phyloP scores from a whole-genome alignment of 2,113 vertebrate genomes.

The Myodes glareolus region DNA sequence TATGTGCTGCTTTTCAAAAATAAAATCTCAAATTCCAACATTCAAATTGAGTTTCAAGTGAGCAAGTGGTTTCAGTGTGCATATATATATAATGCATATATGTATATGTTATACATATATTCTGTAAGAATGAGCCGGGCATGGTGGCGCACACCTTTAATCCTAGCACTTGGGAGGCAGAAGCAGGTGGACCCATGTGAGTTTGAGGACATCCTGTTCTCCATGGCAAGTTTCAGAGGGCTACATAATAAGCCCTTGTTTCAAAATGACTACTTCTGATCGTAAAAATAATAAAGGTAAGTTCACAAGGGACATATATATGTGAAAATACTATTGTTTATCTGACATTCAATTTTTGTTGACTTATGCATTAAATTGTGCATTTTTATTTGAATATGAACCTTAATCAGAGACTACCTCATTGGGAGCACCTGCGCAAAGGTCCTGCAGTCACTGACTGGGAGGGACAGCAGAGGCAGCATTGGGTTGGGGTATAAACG shows the following conservation, averaged over 20 bases:
- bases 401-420: constrained; percentile 4
- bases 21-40: background rate
- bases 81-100: background rate
- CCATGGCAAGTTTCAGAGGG: background rate
- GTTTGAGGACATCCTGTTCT: background rate
- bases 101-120: background rate
- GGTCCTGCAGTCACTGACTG: background rate
- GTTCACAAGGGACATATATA: background rate
- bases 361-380: background rate
- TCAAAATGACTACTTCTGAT: background rate
- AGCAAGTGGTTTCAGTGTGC: background rate
- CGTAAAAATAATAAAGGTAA: background rate
- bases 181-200: background rate
- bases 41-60: constrained; percentile 15
- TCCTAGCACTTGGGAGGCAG: background rate
- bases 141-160: background rate
- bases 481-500: no score
- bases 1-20: background rate
- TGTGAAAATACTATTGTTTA: constrained; percentile 21
- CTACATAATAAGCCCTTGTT: background rate
- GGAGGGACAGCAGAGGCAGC: background rate
- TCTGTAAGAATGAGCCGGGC: background rate
- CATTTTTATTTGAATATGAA: background rate
- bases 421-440: background rate
- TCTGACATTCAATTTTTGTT: background rate